Evolutionary conservation across 2,888 invertebrate species (phyloP).

Genomic region (Corbicula japonica): DNA sequence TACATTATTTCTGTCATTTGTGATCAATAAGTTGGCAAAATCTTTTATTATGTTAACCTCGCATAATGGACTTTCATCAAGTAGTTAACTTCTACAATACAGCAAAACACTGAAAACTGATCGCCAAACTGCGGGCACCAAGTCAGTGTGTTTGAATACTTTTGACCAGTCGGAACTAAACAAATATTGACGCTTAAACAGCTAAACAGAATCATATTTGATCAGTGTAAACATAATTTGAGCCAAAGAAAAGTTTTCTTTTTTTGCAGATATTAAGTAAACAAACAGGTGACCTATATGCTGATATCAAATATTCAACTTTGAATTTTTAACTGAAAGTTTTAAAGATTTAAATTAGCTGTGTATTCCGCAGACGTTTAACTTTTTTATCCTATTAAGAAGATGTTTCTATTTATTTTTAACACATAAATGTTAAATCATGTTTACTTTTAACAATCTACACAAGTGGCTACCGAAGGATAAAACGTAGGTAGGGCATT

Average conservation of each 20-base stretch:
- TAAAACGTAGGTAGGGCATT: too few relatives aligned
- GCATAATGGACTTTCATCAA: slow-evolving; percentile 21
- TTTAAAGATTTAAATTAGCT: too few relatives aligned
- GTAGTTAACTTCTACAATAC: slow-evolving; percentile 19
- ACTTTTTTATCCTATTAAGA: too few relatives aligned
- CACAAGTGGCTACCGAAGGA: too few relatives aligned
- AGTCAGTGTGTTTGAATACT: slow-evolving; percentile 30
- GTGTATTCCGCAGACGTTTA: too few relatives aligned
- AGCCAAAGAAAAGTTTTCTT: slow-evolving; percentile 11
- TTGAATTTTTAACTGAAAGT: too few relatives aligned
- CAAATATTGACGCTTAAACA: slow-evolving; percentile 42
- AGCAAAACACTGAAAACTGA: not conserved
- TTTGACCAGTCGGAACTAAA: slow-evolving; percentile 17
- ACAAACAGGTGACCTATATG: slow-evolving; percentile 27
- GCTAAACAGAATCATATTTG: slow-evolving; percentile 41
- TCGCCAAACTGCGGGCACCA: slow-evolving; percentile 9
- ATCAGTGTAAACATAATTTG: slow-evolving; percentile 24
- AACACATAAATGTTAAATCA: too few relatives aligned
- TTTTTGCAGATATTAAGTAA: not conserved
- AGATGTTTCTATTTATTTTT: too few relatives aligned
- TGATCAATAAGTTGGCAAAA: slow-evolving; percentile 33
- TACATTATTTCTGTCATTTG: slow-evolving; percentile 15
- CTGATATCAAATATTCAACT: too few relatives aligned
- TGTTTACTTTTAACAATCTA: too few relatives aligned
- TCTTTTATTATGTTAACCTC: slow-evolving; percentile 26